A percentile compares a stretch with the other conserved stretches of the same genome.
Conservation (phyloP, 2,888 invertebrate genomes). For the Drosophila gaucha region DNA sequence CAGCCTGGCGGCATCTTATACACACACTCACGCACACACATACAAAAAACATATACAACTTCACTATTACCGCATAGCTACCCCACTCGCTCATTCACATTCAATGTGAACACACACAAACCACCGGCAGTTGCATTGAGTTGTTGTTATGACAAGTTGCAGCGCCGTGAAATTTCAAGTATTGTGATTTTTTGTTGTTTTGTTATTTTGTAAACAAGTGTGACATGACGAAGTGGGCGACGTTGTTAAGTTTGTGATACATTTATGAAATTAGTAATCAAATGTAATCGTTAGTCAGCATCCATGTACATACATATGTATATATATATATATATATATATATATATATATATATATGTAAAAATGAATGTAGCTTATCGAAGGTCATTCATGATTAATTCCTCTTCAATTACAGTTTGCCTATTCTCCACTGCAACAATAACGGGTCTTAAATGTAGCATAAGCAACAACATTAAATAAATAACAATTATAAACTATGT, state of each 20-base stretch:
- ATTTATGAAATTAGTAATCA: constrained; percentile 35
- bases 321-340: not conserved
- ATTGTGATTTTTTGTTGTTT: constrained; percentile 27
- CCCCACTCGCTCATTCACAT: constrained; percentile 21
- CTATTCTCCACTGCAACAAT: constrained; percentile 61
- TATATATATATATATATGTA: not conserved
- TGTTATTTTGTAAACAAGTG: constrained; percentile 48
- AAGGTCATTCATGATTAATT: constrained; percentile 36
- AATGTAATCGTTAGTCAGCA: constrained; percentile 22
- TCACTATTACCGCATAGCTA: constrained; percentile 70
- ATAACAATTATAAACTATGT: constrained; percentile 50
- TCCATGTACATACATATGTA: not conserved
- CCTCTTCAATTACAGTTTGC: constrained; percentile 53
- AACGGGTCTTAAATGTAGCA: constrained; percentile 66
- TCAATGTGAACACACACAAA: not conserved
- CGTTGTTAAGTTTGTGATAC: constrained; percentile 20
- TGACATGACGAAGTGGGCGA: constrained; percentile 26
- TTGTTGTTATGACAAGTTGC: constrained; percentile 46
- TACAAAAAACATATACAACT: constrained; percentile 48
- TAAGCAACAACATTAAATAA: constrained; percentile 51
- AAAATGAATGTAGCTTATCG: constrained; percentile 12
- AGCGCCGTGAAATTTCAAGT: constrained; percentile 14
- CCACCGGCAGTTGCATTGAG: constrained; percentile 41
- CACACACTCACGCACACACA: constrained; percentile 18
- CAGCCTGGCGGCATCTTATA: constrained; percentile 69